Percentiles rank a stretch among this genome's conserved stretches.
Conservation (phyloP, 2,888 invertebrate genomes). For the Ceramica pisi region DNA sequence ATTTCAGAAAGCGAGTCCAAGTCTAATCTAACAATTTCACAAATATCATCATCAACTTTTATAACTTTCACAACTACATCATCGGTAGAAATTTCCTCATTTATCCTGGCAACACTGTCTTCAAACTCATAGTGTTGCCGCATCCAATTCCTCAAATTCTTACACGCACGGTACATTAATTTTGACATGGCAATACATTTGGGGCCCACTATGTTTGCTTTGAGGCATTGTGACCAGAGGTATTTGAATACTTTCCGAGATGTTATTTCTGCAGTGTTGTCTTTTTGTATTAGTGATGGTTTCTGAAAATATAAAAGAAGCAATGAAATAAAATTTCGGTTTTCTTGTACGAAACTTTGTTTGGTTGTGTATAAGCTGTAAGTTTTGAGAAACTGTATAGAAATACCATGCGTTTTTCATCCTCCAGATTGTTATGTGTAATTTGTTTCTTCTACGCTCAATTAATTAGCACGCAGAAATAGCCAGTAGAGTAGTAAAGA, state of each 20-base stretch:
- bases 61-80: conserved; percentile 66
- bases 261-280: conserved; percentile 69
- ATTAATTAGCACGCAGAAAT: too few species aligned
- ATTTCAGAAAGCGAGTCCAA: conserved; percentile 84
- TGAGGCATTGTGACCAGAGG: conserved; percentile 78
- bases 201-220: conserved; percentile 82
- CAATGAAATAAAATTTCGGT: not conserved
- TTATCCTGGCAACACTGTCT: conserved; percentile 68
- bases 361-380: too few species aligned
- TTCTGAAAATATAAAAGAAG: conserved; percentile 72
- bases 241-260: conserved; percentile 80
- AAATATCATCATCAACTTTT: conserved; percentile 78
- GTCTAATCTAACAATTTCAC: conserved; percentile 79
- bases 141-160: conserved; percentile 80
- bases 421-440: too few species aligned
- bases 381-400: too few species aligned
- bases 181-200: conserved; percentile 84
- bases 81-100: conserved; percentile 67
- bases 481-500: too few species aligned
- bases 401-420: too few species aligned
- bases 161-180: conserved; percentile 77
- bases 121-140: conserved; percentile 79
- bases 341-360: too few species aligned
- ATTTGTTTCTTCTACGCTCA: too few species aligned
- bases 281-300: conserved; percentile 77